These are phyloP conservation scores for Ivindomyrus marchei DNA, from an alignment of 2,113 vertebrate species.

Conservation along the genomic window DNA sequence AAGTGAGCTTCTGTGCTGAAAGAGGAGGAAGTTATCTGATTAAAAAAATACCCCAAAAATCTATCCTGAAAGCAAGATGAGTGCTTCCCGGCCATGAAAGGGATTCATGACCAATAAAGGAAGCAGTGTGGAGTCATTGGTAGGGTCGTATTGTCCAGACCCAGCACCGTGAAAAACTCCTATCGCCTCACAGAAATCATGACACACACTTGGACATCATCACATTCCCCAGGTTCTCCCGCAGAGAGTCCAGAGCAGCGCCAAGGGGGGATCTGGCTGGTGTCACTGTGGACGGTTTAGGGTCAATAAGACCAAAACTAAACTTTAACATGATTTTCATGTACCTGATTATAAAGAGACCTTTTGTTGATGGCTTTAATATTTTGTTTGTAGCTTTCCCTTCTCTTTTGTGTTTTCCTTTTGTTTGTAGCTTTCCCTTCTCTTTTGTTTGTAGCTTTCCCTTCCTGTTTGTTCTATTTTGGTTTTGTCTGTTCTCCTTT, in stretches of 20 bases:
- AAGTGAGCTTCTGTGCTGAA: not conserved
- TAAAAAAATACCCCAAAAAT: not conserved
- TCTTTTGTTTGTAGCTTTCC: not conserved
- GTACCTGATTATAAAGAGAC: not conserved
- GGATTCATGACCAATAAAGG: slow-evolving; percentile 2
- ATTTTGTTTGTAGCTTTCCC: not conserved
- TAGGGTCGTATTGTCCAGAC: not conserved
- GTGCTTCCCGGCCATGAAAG: not conserved
- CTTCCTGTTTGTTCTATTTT: not conserved
- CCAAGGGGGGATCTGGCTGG: not conserved
- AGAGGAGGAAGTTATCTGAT: slow-evolving; percentile 13
- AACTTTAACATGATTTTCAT: not conserved
- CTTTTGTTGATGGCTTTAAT: not conserved
- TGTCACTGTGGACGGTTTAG: not conserved
- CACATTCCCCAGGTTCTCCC: not conserved
- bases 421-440: not conserved
- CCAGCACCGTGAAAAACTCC: not conserved
- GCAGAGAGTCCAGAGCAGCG: not conserved
- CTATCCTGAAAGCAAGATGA: not conserved
- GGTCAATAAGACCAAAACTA: not conserved
- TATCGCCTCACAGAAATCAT: not conserved
- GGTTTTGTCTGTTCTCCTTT: not conserved
- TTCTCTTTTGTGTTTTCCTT: not conserved
- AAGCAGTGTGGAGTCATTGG: not conserved
- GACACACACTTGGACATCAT: not conserved